A percentile compares a stretch with the other conserved stretches of the same genome.
phyloP scores from a whole-genome alignment of 1,140 invertebrate genomes.

The Cylas formicarius region DNA sequence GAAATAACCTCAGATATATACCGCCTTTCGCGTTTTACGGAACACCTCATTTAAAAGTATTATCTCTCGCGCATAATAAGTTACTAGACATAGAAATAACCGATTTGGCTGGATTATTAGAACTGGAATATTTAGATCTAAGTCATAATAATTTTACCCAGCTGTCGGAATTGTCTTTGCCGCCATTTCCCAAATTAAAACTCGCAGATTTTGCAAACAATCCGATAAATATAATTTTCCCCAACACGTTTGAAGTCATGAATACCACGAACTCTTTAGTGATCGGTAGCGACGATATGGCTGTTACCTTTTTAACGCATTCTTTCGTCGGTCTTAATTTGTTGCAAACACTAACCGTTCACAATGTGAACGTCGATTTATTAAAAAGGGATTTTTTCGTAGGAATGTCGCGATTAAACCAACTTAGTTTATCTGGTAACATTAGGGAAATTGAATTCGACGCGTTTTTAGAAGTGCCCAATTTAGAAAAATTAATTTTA shows the following conservation, averaged over 20 bases:
- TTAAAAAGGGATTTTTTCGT: conserved; percentile 55
- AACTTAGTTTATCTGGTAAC: conserved; percentile 50
- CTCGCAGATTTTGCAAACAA: conserved; percentile 56
- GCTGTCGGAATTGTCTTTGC: conserved; percentile 61
- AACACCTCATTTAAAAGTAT: conserved; percentile 51
- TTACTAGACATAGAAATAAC: conserved; percentile 57
- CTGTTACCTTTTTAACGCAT: conserved; percentile 51
- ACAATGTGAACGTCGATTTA: conserved; percentile 49
- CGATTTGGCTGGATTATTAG: conserved; percentile 56
- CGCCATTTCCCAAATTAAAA: conserved; percentile 57
- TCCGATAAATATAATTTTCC: conserved; percentile 57
- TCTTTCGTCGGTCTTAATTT: conserved; percentile 55
- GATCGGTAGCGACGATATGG: conserved; percentile 48
- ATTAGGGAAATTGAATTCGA: conserved; percentile 57
- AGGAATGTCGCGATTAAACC: conserved; percentile 49
- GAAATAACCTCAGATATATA: conserved; percentile 55
- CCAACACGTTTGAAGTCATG: conserved; percentile 66
- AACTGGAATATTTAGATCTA: conserved; percentile 57
- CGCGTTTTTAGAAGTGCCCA: conserved; percentile 54
- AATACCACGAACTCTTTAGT: conserved; percentile 56
- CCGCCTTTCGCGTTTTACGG: conserved; percentile 63
- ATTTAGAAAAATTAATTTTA: conserved; percentile 52
- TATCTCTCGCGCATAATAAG: conserved; percentile 58
- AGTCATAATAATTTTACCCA: conserved; percentile 58
- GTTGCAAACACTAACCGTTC: conserved; percentile 48